Base-by-base conservation (phyloP, 2,888 invertebrate species). In the Cabera pusaria region DNA sequence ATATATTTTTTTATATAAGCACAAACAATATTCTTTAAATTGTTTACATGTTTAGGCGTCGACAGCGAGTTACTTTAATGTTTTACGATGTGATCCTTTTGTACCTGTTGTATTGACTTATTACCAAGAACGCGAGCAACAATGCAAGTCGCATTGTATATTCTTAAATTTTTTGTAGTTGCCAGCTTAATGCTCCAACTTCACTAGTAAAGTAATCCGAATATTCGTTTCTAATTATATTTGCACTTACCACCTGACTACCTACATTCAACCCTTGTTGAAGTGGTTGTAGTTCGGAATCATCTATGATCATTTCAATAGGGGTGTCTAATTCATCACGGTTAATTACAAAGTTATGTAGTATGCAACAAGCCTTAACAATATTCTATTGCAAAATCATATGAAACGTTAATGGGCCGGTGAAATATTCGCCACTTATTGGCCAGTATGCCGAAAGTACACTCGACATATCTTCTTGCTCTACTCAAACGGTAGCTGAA, bases 351-450 rank as follows among this genome's bases (percentile, higher is more conserved):
- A 49, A 52, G 44, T 52, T 45, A 7, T 37, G 37, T 31, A 37
- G 29, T 23, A 29, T 24, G 20, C 36, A 36, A 29, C 28, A 36
- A 24, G 39, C 26, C 25, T 39, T 39, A 9, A 31, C 26, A 20
- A 44, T 37, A 17, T 29, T n/a, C 22, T 16, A 34, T 35, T 20
- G 37, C 35, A 23, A 38, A 41, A 38, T 44, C 35, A 37, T 32
- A 23, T 23, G 31, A 25, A 7, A 40, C 35, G 18, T 35, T 31
- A 11, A 29, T 24, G 6, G 37, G 36, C 5, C 44, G 24, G 18
- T 51, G 6, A 20, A 62, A 57, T 14, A 65, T 58, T 17, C 59
- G 34, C 58, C 59, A 64, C 42, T 64, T 64, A 49, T 64, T 56
- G 14, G 41, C 44, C 1, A 60, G 41, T 41, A 66, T 64, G 4